Base-by-base conservation (phyloP, 2,888 invertebrate genomes). In the Drosophila algonquin region DNA sequence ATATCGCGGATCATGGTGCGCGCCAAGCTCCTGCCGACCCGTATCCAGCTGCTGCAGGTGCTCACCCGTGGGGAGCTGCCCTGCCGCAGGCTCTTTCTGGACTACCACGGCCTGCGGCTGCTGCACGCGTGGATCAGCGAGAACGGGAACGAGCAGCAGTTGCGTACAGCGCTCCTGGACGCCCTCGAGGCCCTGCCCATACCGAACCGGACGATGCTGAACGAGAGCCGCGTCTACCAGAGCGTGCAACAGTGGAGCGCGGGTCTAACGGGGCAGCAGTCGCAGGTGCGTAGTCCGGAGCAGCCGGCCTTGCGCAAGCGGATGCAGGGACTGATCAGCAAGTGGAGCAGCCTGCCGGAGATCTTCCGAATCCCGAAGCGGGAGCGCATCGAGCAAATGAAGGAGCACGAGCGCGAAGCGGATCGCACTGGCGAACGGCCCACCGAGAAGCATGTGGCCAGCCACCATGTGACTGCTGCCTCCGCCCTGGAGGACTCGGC, bases 111-210 rank as follows among this genome's bases (percentile, higher is more conserved):
- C 0, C 93, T 99, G 62, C 93, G 97, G 7, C 93, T 99, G 61
- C 93, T 99, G 65, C 97, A 98, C 93, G 97, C 97, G 32, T 99
- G 99, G 96, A 98, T 98, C 94, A 95, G 95, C 65, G 97, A 97
- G 88, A 90, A 87, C 35, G 91, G 87, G 56, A 87, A 80, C n/a
- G 90, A 90, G 54, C 76, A 80, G 53, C 79, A 90, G 68, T 80
- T 91, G 91, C 96, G 97, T 92, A 94, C 94, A 75, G 95, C 95
- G 85, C 93, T 96, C 90, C 93, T 99, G 30, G 95, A 95, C 87
- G 96, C 97, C 0, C 93, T 99, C 65, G 95, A 95, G 76, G 94
- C 95, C 24, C 93, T 99, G 76, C 98, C 99, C 10, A 97, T 99
- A 76, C 96, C 97, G 3, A 98, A 98, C 92, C 98, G 97, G 93